A percentile compares a stretch with the other conserved stretches of the same genome.
Evolutionary conservation across 2,888 invertebrate genomes (phyloP).

Genomic region (Shargacucullia verbasci): DNA sequence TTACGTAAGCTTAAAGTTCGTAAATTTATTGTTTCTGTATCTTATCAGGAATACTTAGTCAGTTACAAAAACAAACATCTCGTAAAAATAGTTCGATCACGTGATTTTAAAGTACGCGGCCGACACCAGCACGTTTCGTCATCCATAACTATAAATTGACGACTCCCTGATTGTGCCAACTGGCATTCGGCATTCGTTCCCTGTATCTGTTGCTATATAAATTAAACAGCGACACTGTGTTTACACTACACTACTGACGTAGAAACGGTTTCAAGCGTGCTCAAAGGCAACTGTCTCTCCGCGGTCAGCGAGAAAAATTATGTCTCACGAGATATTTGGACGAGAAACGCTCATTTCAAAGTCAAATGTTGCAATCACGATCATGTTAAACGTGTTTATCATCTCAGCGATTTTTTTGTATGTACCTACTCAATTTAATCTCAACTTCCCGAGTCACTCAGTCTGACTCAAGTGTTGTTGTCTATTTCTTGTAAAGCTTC

Average conservation of each 20-base stretch:
- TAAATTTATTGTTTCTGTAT: too few species aligned
- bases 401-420: conserved; percentile 9
- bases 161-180: conserved; percentile 70
- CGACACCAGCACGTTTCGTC: conserved; percentile 29
- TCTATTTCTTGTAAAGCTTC: conserved; percentile 24
- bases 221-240: conserved; percentile 41
- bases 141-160: conserved; percentile 34
- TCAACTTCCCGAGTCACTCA: conserved; percentile 16
- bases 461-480: conserved; percentile 31
- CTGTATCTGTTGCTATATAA: conserved; percentile 47
- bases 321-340: conserved; percentile 15
- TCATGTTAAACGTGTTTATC: conserved; percentile 17
- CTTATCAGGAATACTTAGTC: not conserved
- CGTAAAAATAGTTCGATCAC: conserved; percentile 25
- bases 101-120: conserved; percentile 45
- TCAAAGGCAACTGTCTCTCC: conserved; percentile 31
- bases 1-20: too few species aligned
- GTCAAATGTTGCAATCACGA: conserved; percentile 23
- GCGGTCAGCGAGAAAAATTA: conserved; percentile 31
- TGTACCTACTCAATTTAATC: conserved; percentile 7
- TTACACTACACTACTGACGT: conserved; percentile 43
- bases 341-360: conserved; percentile 16
- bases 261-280: conserved; percentile 25
- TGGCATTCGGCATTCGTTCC: conserved; percentile 69
- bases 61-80: not conserved